Conservation (phyloP, 2,888 invertebrate genomes). For the Nephrocerus scutellatus region DNA sequence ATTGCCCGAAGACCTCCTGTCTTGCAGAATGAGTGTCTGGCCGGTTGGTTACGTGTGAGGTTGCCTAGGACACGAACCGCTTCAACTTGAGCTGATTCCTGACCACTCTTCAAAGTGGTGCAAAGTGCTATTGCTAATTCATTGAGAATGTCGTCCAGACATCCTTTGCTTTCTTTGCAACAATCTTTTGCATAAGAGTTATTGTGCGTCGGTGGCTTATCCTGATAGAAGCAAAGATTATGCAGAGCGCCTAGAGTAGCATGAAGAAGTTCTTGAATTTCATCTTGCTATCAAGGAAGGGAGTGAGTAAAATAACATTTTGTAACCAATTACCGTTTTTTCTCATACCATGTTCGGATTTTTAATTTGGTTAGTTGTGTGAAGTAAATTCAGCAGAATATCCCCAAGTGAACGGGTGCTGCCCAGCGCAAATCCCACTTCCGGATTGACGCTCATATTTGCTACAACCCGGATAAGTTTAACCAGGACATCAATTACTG, state of each 20-base stretch:
- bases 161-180: slow-evolving; percentile 27
- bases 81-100: slow-evolving; percentile 52
- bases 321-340: background rate
- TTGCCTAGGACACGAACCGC: slow-evolving; percentile 77
- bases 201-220: slow-evolving; percentile 40
- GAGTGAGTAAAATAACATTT: background rate
- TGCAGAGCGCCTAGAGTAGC: slow-evolving; percentile 76
- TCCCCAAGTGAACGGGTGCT: slow-evolving; percentile 44
- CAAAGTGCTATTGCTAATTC: slow-evolving; percentile 37
- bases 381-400: slow-evolving; percentile 40
- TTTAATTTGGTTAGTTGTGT: background rate
- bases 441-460: slow-evolving; percentile 71
- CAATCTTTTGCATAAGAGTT: slow-evolving; percentile 42
- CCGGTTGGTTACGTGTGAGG: slow-evolving; percentile 62
- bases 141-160: slow-evolving; percentile 36
- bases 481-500: slow-evolving; percentile 47
- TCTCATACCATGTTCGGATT: background rate
- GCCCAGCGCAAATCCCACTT: slow-evolving; percentile 63
- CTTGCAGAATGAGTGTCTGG: slow-evolving; percentile 59
- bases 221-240: slow-evolving; percentile 71
- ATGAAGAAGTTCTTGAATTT: slow-evolving; percentile 66
- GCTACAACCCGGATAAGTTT: slow-evolving; percentile 68
- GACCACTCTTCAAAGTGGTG: slow-evolving; percentile 30
- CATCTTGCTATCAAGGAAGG: slow-evolving; percentile 37
- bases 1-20: slow-evolving; percentile 58